A percentile compares a stretch with the other conserved stretches of the same genome.
Evolutionary conservation across 2,797 vertebrate genomes (phyloP).

Genomic region (Brachymystax lenok): DNA sequence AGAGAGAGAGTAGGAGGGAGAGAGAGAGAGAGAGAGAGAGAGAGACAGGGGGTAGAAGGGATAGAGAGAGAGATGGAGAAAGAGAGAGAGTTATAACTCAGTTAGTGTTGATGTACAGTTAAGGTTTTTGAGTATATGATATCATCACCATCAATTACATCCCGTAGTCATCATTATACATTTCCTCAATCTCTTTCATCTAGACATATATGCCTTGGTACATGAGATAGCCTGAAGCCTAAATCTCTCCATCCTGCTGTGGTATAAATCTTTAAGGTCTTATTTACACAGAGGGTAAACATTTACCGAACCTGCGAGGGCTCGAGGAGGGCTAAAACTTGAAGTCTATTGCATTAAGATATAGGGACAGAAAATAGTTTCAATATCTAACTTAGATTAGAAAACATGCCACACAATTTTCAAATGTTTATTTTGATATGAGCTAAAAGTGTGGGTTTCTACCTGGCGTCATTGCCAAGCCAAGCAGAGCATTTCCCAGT

Average conservation of each 20-base stretch:
- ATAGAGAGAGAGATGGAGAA: not conserved
- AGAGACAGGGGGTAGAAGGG: not conserved
- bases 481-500: constrained; percentile 51
- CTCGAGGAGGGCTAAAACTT: not conserved
- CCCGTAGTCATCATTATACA: not conserved
- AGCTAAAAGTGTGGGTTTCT: constrained; percentile 20
- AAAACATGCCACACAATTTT: constrained; percentile 29
- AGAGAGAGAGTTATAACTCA: not conserved
- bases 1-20: not conserved
- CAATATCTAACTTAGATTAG: constrained; percentile 8
- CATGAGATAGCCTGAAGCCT: not conserved
- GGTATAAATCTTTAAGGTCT: not conserved
- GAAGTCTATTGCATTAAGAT: not conserved
- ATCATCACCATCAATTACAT: not conserved
- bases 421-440: constrained; percentile 42
- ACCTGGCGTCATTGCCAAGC: constrained; percentile 36
- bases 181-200: not conserved
- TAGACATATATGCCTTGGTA: not conserved
- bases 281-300: not conserved
- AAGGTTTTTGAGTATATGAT: not conserved
- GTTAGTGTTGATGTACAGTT: not conserved
- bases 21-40: not conserved
- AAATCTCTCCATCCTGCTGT: not conserved
- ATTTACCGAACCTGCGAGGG: not conserved
- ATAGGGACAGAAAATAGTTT: not conserved